A percentile compares a stretch with the other conserved stretches of the same genome.
Evolutionary conservation across 2,113 vertebrate species (phyloP).

Genomic region (Tachycineta bicolor): DNA sequence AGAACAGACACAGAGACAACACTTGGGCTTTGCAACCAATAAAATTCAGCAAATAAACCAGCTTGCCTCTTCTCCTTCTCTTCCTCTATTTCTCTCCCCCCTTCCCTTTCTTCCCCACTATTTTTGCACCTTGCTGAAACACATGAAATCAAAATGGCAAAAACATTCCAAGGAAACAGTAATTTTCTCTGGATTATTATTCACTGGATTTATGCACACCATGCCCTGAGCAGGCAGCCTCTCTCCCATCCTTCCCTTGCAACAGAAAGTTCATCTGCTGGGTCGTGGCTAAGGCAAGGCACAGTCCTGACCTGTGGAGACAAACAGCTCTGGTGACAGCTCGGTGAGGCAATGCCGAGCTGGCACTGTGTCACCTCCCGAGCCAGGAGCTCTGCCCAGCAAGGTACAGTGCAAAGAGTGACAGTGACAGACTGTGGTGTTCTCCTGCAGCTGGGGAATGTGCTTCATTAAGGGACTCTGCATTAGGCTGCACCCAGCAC

Average conservation of each 20-base stretch:
- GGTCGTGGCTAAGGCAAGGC: background rate
- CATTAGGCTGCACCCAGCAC: background rate
- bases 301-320: background rate
- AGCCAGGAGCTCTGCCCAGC: background rate
- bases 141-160: background rate
- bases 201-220: background rate
- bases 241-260: background rate
- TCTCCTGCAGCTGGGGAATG: background rate
- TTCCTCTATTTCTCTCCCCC: background rate
- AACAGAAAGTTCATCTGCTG: background rate
- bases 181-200: background rate
- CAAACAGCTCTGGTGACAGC: background rate
- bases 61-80: background rate
- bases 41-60: background rate
- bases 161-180: background rate
- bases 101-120: background rate
- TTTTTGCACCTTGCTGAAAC: background rate
- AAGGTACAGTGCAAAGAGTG: background rate
- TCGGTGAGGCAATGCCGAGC: background rate
- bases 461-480: background rate
- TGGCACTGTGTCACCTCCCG: fast-evolving
- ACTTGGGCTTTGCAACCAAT: background rate
- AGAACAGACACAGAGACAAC: background rate
- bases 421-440: background rate
- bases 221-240: background rate